phyloP scores from a whole-genome alignment of 2,888 invertebrate genomes.

The Athetis lepigone region DNA sequence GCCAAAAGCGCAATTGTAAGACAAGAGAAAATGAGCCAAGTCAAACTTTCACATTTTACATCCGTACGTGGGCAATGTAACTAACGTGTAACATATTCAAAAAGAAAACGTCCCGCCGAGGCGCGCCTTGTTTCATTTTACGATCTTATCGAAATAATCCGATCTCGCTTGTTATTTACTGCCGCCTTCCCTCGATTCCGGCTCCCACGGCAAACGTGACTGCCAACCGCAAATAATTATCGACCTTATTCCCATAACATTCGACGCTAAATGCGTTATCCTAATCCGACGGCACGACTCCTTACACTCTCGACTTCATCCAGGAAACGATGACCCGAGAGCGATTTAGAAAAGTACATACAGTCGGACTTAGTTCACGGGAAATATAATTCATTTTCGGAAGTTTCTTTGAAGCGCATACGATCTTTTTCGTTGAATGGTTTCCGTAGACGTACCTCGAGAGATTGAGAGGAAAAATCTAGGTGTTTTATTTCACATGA shows the following conservation, averaged over 20 bases:
- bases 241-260: constrained; percentile 75
- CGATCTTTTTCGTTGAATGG: constrained; percentile 68
- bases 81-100: constrained; percentile 83
- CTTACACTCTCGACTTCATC: constrained; percentile 73
- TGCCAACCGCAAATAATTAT: constrained; percentile 73
- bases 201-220: constrained; percentile 75
- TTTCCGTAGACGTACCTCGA: constrained; percentile 74
- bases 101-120: constrained; percentile 84
- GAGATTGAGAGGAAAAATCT: constrained; percentile 87
- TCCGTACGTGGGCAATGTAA: constrained; percentile 76
- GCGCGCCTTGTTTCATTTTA: constrained; percentile 89
- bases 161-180: constrained; percentile 90
- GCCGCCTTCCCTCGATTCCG: constrained; percentile 84
- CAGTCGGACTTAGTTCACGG: constrained; percentile 71
- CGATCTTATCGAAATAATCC: constrained; percentile 91
- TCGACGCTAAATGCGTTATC: constrained; percentile 76
- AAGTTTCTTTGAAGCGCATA: constrained; percentile 65
- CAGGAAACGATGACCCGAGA: constrained; percentile 70
- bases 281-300: constrained; percentile 71
- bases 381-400: constrained; percentile 79
- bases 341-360: constrained; percentile 70
- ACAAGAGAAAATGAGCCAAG: constrained; percentile 69
- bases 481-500: constrained; percentile 88
- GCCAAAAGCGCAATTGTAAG: constrained; percentile 58
- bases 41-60: constrained; percentile 77